Base-by-base conservation (phyloP, 2,888 invertebrate species). In the Heliconius sara region DNA sequence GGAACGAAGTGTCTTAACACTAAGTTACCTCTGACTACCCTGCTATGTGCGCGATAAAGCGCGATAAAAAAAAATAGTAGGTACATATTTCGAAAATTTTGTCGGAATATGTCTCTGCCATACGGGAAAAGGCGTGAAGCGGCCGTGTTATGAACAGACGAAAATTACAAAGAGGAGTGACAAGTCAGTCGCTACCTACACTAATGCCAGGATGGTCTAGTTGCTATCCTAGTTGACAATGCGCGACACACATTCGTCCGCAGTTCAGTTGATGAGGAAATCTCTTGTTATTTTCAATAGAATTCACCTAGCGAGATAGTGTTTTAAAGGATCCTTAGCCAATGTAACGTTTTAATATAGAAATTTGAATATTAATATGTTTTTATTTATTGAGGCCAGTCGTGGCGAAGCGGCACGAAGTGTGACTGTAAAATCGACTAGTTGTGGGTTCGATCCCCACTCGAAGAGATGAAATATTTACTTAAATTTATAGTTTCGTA, bases 211-310 rank as follows among this genome's bases (percentile, higher is more conserved):
- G 75, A 75, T 27, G 75, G 66, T 30, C 75, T 66, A 75, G 66
- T 75, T 75, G 65, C 66, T 30, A 75, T 75, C 47, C 68, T 75
- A 79, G 80, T 77, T 68, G 75, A 52, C 79, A 81, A 79, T 80
- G 73, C 80, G 83, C 81, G 80, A 83, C 80, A 80, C 80, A 80
- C 78, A 85, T 77, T 79, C 84, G 81, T 83, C 77, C 76, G 77
- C 79, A 77, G 77, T 80, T 83, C 84, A 84, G 85, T 86, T 80
- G 84, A 89, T 87, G 86, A 88, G 86, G 85, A 89, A 89, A 87
- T 86, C 86, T 87, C 85, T 86, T 84, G 83, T 85, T 81, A 80
- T 52, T 70, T 16, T 39, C 75, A 71, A 70, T 66, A 60, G 63
- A 63, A 67, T 30, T 68, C 76, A 57, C 67, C 66, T 68, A 77